Base-by-base conservation (phyloP, 2,797 vertebrate genomes). In the Alca torda region DNA sequence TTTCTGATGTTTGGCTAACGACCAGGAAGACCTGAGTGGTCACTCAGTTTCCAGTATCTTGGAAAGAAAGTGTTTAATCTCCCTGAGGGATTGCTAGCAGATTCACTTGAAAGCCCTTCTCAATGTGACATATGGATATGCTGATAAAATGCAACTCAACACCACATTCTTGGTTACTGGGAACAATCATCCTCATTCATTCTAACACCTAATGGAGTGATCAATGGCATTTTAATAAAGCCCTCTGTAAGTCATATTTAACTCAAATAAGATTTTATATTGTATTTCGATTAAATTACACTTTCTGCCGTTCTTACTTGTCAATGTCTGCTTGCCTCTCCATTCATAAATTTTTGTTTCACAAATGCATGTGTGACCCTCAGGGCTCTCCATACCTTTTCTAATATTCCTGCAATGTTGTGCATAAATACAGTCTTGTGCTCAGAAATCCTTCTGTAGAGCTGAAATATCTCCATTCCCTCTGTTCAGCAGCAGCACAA, bases 211-310 rank as follows among this genome's bases (percentile, higher is more conserved):
- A 92, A 90, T 70, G 53, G 48, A 93, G 31, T 82, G 84, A 91
- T 96, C 92, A 84, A 87, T 91, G 94, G 18, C 26, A 86, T 91
- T 87, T 93, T 93, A 88, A 93, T 86, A 90, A 93, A 89, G 46
- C 18, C 20, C 1, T 1, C 25, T 93, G 14, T 87, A 87, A 94
- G 39, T 79, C 48, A 64, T 70, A 88, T 77, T 96, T 93, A 94
- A 93, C 35, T 81, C 74, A 84, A 90, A 85, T 93, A 93, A 90
- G 79, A 93, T 90, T 95, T 94, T 77, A 53, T 93, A 94, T 90
- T 93, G 76, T 84, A 86, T 96, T 97, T 94, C 28, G 0, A 94
- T 94, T 92, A 91, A 95, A 93, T 76, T 92, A 70, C 25, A 57
- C 13, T 89, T 95, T 83, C 43, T 91, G 60, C 18, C 11, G 2